Percentiles rank a stretch among this genome's conserved stretches.
phyloP scores from a whole-genome alignment of 2,888 invertebrate species.

The Lepidocyrtoides sp. region DNA sequence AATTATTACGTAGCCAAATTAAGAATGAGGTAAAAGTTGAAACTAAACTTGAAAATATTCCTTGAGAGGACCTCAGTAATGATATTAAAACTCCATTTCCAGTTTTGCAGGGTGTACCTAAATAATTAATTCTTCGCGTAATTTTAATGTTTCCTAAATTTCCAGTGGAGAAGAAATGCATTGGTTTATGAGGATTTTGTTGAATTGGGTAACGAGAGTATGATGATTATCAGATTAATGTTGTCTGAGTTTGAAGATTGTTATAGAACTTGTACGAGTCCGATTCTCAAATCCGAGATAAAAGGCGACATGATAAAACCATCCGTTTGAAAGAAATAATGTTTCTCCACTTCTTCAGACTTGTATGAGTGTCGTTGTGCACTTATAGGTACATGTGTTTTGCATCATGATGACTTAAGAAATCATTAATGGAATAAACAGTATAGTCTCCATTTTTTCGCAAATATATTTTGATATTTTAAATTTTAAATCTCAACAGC shows the following conservation, averaged over 20 bases:
- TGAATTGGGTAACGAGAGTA: no score
- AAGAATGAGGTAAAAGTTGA: no score
- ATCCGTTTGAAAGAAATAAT: no score
- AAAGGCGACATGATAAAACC: no score
- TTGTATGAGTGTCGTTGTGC: background rate
- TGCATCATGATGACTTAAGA: background rate
- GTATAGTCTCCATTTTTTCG: background rate
- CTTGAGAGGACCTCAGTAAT: background rate
- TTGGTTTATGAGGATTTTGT: background rate
- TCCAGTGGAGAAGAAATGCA: no score
- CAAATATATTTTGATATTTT: conserved; percentile 21
- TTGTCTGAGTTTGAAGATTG: no score
- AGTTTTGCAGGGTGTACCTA: conserved; percentile 33
- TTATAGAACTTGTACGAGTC: no score
- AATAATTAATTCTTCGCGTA: background rate
- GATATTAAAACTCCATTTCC: background rate
- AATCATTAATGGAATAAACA: background rate
- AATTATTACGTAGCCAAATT: background rate
- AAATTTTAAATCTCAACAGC: background rate
- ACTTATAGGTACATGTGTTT: background rate
- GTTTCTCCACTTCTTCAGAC: no score
- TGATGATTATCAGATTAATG: no score
- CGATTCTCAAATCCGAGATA: no score
- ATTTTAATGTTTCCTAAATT: no score
- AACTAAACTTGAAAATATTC: background rate